phyloP scores from a whole-genome alignment of 2,888 invertebrate genomes.

The Emmelina monodactyla region DNA sequence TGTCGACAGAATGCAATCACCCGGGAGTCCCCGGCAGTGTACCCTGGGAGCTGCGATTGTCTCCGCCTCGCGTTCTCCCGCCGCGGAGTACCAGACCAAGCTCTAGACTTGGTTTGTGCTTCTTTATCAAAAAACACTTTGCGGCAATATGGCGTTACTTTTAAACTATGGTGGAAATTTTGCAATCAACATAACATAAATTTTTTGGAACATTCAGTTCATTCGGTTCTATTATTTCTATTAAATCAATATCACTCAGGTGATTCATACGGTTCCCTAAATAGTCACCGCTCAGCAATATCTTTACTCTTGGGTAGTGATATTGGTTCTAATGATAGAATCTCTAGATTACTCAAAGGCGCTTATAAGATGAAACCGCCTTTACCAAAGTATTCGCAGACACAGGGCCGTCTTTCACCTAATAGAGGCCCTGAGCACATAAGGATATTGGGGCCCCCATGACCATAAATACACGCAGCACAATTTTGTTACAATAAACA shows the following conservation, averaged over 20 bases:
- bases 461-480: too few relatives aligned
- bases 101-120: background rate
- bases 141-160: background rate
- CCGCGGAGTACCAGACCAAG: background rate
- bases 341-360: conserved; percentile 4
- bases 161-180: background rate
- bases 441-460: too few relatives aligned
- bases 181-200: background rate
- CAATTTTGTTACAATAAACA: too few relatives aligned
- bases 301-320: conserved; percentile 2
- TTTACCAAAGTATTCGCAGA: conserved; percentile 3
- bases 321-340: background rate
- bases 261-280: conserved; percentile 3
- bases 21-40: too few relatives aligned
- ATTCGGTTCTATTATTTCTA: too few relatives aligned
- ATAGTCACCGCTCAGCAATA: conserved; percentile 5
- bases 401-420: conserved; percentile 4
- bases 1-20: too few relatives aligned
- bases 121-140: background rate
- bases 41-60: too few relatives aligned
- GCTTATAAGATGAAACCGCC: conserved; percentile 4
- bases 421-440: too few relatives aligned
- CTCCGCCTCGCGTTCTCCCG: background rate
- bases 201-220: background rate
- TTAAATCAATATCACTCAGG: too few relatives aligned